Conservation (phyloP, 2,797 vertebrate species). For the Gymnoscopelus braueri region DNA sequence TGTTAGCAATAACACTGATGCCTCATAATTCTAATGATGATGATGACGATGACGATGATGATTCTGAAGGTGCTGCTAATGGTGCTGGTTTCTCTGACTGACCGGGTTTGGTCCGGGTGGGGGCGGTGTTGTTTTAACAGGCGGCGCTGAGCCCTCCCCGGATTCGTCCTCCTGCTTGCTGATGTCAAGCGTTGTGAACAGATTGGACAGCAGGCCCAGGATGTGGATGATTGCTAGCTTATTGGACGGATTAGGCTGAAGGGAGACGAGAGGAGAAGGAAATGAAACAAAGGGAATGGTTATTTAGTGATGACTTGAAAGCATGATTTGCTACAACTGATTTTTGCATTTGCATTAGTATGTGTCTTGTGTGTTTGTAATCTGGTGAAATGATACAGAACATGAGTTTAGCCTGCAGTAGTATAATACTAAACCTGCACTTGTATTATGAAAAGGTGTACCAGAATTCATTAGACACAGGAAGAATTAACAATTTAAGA, state of each 20-base stretch:
- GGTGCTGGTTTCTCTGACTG: conserved; percentile 69
- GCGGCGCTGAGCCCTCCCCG: conserved; percentile 85
- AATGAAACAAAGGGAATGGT: background rate
- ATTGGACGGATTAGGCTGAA: conserved; percentile 97
- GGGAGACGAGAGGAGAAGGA: conserved; percentile 46
- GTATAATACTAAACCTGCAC: no score
- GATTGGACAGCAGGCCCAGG: conserved; percentile 95
- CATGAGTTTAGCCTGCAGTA: no score
- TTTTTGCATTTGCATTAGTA: background rate
- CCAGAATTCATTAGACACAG: no score
- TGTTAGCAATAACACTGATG: conserved; percentile 1
- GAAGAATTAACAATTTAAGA: no score
- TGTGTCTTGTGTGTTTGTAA: background rate
- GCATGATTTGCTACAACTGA: conserved; percentile 2
- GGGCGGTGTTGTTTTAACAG: conserved; percentile 89
- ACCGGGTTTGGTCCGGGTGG: conserved; percentile 97
- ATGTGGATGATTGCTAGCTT: conserved; percentile 99
- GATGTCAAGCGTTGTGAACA: conserved; percentile 97
- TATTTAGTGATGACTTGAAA: background rate
- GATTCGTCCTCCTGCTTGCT: conserved; percentile 96
- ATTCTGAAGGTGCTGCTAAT: background rate
- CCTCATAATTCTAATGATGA: background rate
- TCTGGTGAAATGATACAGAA: no score
- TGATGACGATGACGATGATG: background rate
- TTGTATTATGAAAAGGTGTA: no score